A percentile compares a stretch with the other conserved stretches of the same genome.
Conservation (phyloP, 2,888 invertebrate species). For the Ichneumoninae sp. region DNA sequence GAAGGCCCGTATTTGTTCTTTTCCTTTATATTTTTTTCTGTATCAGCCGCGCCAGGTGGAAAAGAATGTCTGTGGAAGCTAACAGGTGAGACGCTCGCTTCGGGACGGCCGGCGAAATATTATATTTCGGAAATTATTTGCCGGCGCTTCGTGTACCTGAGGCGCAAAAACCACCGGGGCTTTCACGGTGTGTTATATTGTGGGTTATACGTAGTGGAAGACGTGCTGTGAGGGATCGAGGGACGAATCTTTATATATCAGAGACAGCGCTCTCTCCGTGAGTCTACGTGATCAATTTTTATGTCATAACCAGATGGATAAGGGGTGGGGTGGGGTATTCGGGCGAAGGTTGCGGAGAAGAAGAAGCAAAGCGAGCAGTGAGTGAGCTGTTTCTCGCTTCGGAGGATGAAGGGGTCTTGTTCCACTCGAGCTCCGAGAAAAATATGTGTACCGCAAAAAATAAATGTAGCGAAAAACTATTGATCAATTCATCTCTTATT, state of each 20-base stretch:
- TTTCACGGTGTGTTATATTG: background rate
- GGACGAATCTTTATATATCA: conserved; percentile 55
- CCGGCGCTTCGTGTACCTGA: background rate
- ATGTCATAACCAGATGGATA: conserved; percentile 45
- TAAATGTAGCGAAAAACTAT: background rate
- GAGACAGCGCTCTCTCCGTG: conserved; percentile 40
- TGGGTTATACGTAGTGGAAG: conserved; percentile 7
- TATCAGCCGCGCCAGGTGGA: background rate
- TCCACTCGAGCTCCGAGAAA: background rate
- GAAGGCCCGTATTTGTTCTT: background rate
- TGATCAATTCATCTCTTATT: background rate
- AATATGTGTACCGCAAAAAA: background rate
- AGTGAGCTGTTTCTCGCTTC: conserved; percentile 4
- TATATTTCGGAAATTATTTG: background rate
- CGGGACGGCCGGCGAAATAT: background rate
- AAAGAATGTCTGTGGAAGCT: background rate
- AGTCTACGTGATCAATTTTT: conserved; percentile 59
- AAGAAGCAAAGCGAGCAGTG: background rate
- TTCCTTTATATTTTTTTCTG: background rate
- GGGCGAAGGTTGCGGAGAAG: conserved; percentile 15
- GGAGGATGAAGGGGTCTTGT: background rate
- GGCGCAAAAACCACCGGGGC: background rate
- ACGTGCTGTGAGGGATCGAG: conserved; percentile 48
- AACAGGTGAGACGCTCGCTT: background rate
- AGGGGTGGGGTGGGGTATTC: conserved; percentile 13